phyloP scores from a whole-genome alignment of 2,113 vertebrate species.

The Rhombomys opimus region DNA sequence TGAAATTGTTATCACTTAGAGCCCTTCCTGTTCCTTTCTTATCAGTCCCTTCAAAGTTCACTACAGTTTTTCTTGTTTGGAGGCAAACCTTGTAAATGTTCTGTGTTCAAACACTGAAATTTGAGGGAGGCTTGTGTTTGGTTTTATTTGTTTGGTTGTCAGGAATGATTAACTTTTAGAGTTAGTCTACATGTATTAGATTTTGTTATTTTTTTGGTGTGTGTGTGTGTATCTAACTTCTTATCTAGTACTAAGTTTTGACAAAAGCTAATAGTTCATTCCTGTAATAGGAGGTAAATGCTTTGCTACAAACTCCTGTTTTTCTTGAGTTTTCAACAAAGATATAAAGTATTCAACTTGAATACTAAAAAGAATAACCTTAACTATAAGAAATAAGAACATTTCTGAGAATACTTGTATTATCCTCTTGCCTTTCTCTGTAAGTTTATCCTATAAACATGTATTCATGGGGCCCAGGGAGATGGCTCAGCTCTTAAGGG shows the following conservation, averaged over 20 bases:
- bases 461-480: not conserved
- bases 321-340: slow-evolving; percentile 14
- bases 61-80: not conserved
- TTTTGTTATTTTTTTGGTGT: slow-evolving; percentile 40
- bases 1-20: slow-evolving; percentile 83
- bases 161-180: not conserved
- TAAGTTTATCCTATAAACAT: not conserved
- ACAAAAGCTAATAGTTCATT: slow-evolving; percentile 17
- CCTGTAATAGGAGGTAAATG: not conserved
- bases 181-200: slow-evolving; percentile 28
- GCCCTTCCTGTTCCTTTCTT: slow-evolving; percentile 50
- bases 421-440: slow-evolving; percentile 42
- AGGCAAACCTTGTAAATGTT: not conserved
- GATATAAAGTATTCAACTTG: slow-evolving; percentile 27
- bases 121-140: slow-evolving; percentile 32
- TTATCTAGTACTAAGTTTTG: slow-evolving; percentile 11
- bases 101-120: not conserved
- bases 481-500: not conserved
- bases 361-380: slow-evolving; percentile 36
- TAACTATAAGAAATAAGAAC: slow-evolving; percentile 31
- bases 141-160: slow-evolving; percentile 33
- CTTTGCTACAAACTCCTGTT: not conserved
- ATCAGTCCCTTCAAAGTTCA: slow-evolving; percentile 73
- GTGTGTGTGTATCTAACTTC: not conserved
- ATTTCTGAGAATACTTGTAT: slow-evolving; percentile 37